Base-by-base conservation (phyloP, 2,888 invertebrate genomes). In the Drosophila atripex region DNA sequence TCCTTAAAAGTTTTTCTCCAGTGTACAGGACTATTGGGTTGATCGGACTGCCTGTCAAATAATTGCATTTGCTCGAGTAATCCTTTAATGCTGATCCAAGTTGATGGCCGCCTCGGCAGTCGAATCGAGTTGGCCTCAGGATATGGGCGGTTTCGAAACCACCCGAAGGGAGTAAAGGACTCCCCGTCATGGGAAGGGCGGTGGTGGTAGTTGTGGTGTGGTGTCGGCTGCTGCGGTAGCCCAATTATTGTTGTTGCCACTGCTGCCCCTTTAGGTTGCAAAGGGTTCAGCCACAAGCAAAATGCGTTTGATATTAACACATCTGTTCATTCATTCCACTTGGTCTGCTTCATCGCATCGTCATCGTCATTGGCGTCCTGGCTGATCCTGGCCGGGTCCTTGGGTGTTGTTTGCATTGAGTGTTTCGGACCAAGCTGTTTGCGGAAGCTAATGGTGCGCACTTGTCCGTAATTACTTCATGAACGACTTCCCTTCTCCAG, bases 51-150 rank as follows among this genome's bases (percentile, higher is more conserved):
- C 80, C 86, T 86, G 82, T 80, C 85, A 82, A 86, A 76, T 90
- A 90, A 91, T 90, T 90, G 91, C 91, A 90, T 90, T 90, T 91
- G 90, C 89, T 89, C 87, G 89, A 90, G 87, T 90, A 90, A 90
- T 90, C 90, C 90, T 90, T 91, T 91, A 90, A 90, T 90, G 90
- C 90, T 88, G 90, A 89, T 90, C 89, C 86, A 77, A 88, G 85
- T 78, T 89, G 90, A 89, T 85, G 88, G 86, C 76, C 71, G 71
- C 38, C 80, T 47, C 49, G 21, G 21, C 4, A 25, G 46, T 39
- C 18, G 56, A 52, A 59, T 58, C 59, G 59, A 23, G 71, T 52
- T 71, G 41, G 63, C 71, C 63, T 45, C 54, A 47, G 66, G 66
- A 49, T 25, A 66, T 58, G 68, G 45, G 56, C 60, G 69, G 63